These are phyloP conservation scores for Perognathus longimembris DNA, from an alignment of 2,113 vertebrate genomes.

Conservation along the genomic window DNA sequence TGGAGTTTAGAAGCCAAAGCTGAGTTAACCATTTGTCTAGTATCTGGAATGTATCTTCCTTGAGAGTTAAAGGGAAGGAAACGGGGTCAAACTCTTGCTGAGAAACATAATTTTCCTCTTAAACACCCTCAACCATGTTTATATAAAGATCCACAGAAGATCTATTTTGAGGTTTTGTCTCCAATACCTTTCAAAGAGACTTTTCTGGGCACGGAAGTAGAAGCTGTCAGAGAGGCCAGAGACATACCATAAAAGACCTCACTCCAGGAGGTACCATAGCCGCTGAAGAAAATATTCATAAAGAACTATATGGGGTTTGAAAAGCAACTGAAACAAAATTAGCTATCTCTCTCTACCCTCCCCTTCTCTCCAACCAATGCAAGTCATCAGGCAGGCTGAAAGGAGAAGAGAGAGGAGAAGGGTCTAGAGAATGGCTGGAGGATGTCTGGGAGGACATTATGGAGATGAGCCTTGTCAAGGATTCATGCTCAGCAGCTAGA, in stretches of 20 bases:
- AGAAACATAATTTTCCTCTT: conserved; percentile 34
- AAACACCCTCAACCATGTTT: neutral
- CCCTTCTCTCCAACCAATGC: neutral
- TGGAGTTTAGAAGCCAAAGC: neutral
- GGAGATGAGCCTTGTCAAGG: neutral
- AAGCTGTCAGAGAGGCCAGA: neutral
- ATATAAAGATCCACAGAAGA: conserved; percentile 41
- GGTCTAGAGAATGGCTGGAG: neutral
- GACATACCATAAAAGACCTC: neutral
- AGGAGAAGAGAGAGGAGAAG: neutral
- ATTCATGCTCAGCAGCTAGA: neutral
- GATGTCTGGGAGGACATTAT: neutral
- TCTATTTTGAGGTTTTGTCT: conserved; percentile 44
- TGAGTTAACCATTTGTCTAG: neutral
- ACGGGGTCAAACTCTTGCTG: neutral
- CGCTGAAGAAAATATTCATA: neutral
- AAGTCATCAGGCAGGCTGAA: neutral
- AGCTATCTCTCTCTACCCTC: neutral
- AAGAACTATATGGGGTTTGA: neutral
- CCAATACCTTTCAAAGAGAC: conserved; percentile 47
- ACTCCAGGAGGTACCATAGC: neutral
- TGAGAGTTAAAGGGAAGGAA: neutral
- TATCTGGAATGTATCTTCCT: neutral
- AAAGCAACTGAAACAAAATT: conserved; percentile 34
- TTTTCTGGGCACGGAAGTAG: neutral